phyloP scores from a whole-genome alignment of 1,140 invertebrate species.

The Heterodera carotae region DNA sequence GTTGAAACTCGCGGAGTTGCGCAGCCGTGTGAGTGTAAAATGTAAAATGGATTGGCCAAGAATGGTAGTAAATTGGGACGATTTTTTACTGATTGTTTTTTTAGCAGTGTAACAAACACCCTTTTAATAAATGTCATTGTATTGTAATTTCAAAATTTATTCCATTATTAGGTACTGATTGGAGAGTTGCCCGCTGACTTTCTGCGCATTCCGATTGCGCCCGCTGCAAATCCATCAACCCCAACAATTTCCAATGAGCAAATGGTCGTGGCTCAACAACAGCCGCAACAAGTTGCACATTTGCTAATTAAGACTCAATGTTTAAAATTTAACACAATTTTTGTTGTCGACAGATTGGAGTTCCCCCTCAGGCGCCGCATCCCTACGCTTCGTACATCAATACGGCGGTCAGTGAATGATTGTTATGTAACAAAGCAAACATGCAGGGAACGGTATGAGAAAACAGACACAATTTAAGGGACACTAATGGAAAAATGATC shows the following conservation, averaged over 20 bases:
- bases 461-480: no score
- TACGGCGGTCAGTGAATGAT: not conserved
- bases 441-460: no score
- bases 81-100: not conserved
- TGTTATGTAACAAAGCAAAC: no score
- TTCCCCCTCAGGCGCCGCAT: not conserved
- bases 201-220: conserved; percentile 19
- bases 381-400: not conserved
- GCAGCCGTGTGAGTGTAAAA: conserved; percentile 23
- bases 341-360: no score
- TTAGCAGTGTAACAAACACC: no score
- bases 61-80: not conserved
- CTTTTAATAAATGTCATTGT: conserved; percentile 3
- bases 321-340: no score
- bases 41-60: not conserved
- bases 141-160: conserved; percentile 5
- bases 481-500: no score
- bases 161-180: conserved; percentile 36
- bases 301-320: no score
- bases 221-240: not conserved
- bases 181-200: conserved; percentile 37
- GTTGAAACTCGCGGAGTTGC: conserved; percentile 29
- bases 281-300: not conserved
- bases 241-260: not conserved
- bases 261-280: conserved; percentile 10